A percentile compares a stretch with the other conserved stretches of the same genome.
Conservation (phyloP, 2,888 invertebrate species). For the Pristionchus entomophagus region DNA sequence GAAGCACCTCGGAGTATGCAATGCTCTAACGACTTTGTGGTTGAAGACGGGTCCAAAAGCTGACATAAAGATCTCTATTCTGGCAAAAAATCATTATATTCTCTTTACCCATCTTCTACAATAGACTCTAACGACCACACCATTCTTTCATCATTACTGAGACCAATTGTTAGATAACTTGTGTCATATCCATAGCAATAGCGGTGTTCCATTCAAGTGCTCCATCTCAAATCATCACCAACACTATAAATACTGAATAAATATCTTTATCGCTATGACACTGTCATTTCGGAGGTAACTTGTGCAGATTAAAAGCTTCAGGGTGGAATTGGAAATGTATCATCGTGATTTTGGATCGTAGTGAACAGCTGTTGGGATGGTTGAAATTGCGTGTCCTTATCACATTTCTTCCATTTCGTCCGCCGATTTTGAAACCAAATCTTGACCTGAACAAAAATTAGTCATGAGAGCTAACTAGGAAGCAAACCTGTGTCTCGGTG, state of each 20-base stretch:
- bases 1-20: conserved; percentile 48
- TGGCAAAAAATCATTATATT: too few relatives aligned
- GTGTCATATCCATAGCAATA: conserved; percentile 30
- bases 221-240: neutral
- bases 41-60: too few relatives aligned
- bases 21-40: neutral
- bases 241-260: neutral
- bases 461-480: neutral
- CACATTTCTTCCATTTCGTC: conserved; percentile 99
- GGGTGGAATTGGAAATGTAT: neutral
- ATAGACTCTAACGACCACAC: too few relatives aligned
- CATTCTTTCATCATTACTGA: too few relatives aligned
- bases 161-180: conserved; percentile 1
- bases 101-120: too few relatives aligned
- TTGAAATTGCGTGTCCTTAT: conserved; percentile 83
- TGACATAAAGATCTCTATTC: too few relatives aligned
- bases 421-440: conserved; percentile 97
- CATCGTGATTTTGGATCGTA: neutral
- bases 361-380: neutral
- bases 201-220: conserved; percentile 10
- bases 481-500: conserved; percentile 91
- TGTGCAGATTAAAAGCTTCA: neutral
- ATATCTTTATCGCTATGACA: neutral
- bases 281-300: neutral
- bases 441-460: conserved; percentile 82